Evolutionary conservation across 2,888 invertebrate species (phyloP), one percentile per base, ranked within the genome.

Genomic region (Rhaphigaster nebulosa): DNA sequence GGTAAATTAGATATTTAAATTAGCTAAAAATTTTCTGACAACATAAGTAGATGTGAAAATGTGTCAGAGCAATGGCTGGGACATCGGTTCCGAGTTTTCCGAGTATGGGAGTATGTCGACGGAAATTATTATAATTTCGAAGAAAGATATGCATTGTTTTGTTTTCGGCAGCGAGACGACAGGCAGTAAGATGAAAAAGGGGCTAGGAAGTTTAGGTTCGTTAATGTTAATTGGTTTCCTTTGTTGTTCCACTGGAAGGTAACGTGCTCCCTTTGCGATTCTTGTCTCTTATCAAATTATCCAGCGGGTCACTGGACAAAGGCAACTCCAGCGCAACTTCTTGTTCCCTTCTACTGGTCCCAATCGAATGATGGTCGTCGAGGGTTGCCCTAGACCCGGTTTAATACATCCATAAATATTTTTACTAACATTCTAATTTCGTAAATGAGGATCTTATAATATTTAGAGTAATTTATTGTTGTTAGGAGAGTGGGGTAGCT

Each of bases 281-380:
- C 90, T 90, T 90, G 90, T 90, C 90, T 90, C 90, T 90, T 90
- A 90, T 90, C 90, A 90, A 84, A 90, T 90, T 90, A 90, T 80
- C 70, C 45, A 84, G 90, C 90, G 90, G 90, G 60, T 84, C 54
- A 84, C 76, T 84, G 90, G 84, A 90, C 90, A 90, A 90, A 90
- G 90, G 80, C 84, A 90, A 34, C 90, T 65, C 54, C 26, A 65
- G 38, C 38, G 41, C 60, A 65, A 88, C 88, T 88, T 65, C 88
- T 50, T 60, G 88, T 38, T 76, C 89, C 88, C 89, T 60, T 29
- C 88, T 26, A 38, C 88, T 80, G 80, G 23, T 80, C 80, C 80
- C 80, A 80, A 80, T 80, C 80, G 80, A 80, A 80, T 80, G 80
- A 80, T n/a, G 65, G 65, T 65, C n/a, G 29, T 15, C 65, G 65